Evolutionary conservation across 1,140 invertebrate species (phyloP), one percentile per base, ranked within the genome.

Genomic region (Oryctes rhinoceros): DNA sequence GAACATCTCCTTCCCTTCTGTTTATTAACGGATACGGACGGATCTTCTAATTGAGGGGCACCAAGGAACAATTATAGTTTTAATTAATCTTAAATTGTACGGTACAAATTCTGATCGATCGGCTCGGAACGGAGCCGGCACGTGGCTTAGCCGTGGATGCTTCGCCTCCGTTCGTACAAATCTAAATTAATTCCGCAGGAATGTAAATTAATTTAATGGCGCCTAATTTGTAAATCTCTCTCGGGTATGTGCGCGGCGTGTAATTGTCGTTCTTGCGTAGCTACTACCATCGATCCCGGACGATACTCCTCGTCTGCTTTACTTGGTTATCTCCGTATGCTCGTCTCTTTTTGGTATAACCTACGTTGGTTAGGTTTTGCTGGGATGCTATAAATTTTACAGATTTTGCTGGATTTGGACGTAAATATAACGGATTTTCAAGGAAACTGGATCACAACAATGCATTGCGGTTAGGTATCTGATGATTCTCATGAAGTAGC

Each of bases 41-140:
- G 53, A 24, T 71, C 65, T 20, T 71, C 65, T 71, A 71, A 71
- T 71, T 71, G 65, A 37, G 35, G 65, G 20, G 24, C 65, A 71
- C 65, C 35, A 71, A 71, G 13, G 65, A 71, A 76, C 47, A 76
- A 76, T 76, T 76, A 76, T 76, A 76, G 75, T 76, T 76, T 76
- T 76, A 76, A 76, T 76, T 76, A 76, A 76, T 76, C 75, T 76
- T 76, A 76, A 76, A 76, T 76, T 76, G 47, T 37, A 76, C 75
- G 75, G 75, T 76, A 76, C 47, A 76, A 76, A 48, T 20, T 44
- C 44, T 44, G 75, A 76, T 76, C 37, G 75, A 76, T 44, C 37
- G 18, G 65, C 65, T 71, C 24, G 53, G 53, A 18, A 18, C 53
- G 15, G 15, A 71, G 18, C 5, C 24, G 65, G 65, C 20, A 24